Conservation (phyloP, 2,888 invertebrate genomes). For the Helobdella robusta region DNA sequence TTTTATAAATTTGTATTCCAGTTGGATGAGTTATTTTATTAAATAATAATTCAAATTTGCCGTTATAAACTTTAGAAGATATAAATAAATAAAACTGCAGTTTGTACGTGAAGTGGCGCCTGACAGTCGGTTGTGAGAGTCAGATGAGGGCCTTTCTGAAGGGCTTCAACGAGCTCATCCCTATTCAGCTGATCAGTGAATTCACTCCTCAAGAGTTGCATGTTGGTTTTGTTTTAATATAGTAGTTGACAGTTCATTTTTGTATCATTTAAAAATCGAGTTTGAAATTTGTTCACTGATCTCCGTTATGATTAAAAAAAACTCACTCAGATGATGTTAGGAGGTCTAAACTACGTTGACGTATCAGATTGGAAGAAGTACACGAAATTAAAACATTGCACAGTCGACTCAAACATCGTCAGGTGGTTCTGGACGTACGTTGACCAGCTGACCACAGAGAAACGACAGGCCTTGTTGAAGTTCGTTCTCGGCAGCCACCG, state of each 20-base stretch:
- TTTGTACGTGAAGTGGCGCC: slow-evolving; percentile 87
- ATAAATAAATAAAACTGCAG: slow-evolving; percentile 55
- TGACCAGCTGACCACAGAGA: slow-evolving; percentile 77
- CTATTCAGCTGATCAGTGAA: slow-evolving; percentile 71
- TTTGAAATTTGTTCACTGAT: background rate
- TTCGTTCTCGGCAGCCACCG: slow-evolving; percentile 91
- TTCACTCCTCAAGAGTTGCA: slow-evolving; percentile 85
- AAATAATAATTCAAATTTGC: too few relatives aligned
- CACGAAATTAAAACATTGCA: slow-evolving; percentile 84
- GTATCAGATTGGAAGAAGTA: slow-evolving; percentile 86
- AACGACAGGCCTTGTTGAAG: slow-evolving; percentile 80
- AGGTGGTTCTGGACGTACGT: slow-evolving; percentile 66
- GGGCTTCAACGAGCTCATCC: slow-evolving; percentile 69
- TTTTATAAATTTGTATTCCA: too few relatives aligned
- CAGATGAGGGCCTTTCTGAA: slow-evolving; percentile 84
- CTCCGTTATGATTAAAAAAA: background rate
- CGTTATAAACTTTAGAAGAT: too few relatives aligned
- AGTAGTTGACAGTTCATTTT: background rate
- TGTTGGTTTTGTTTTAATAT: slow-evolving; percentile 38
- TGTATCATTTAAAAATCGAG: background rate
- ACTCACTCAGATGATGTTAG: slow-evolving; percentile 65
- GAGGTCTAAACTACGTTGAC: slow-evolving; percentile 83
- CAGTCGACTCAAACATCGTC: slow-evolving; percentile 56
- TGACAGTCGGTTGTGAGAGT: slow-evolving; percentile 90
- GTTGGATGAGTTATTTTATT: too few relatives aligned